Base-by-base conservation (phyloP, 92 coral and sea anemone species). In the Heliopora coerulea region DNA sequence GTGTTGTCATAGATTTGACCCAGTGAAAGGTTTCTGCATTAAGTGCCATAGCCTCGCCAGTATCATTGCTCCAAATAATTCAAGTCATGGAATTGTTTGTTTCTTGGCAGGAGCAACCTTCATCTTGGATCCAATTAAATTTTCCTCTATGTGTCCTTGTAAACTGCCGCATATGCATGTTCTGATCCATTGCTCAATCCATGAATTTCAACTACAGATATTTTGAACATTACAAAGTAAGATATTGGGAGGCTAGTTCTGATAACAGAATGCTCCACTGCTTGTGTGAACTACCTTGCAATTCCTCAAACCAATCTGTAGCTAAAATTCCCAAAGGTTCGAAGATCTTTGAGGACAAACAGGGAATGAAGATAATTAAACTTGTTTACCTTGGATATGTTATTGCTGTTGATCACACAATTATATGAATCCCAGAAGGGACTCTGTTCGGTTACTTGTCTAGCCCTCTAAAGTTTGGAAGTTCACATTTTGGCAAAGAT, bases 291-390 rank as follows among this genome's bases (percentile, higher is more conserved):
- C 37, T 33, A 49, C 86, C 88, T 56, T 56, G 83, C 72, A 87
- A 72, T 41, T 52, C 59, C 28, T 62, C 80, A 64, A 85, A 88
- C 96, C 90, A 89, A 27, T 64, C 80, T 1, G 68, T 14, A 42
- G 80, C 80, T 20, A 89, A 58, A 30, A 89, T 74, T 75, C 90
- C 90, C 0, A 86, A 39, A 24, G 88, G 90, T 52, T 86, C 96
- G 15, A 83, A 89, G 46, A 83, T 86, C 79, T 86, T 86, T 19
- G 82, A 82, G 29, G 90, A 31, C 74, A n/a, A n/a, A n/a, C n/a
- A n/a, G n/a, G n/a, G n/a, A n/a, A n/a, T n/a, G n/a, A n/a, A n/a
- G n/a, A n/a, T n/a, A n/a, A n/a, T n/a, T n/a, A n/a, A n/a, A n/a
- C n/a, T n/a, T n/a, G n/a, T n/a, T n/a, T n/a, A n/a, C n/a, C n/a